Conservation (phyloP, 2,888 invertebrate genomes). For the Drosophila rellima region DNA sequence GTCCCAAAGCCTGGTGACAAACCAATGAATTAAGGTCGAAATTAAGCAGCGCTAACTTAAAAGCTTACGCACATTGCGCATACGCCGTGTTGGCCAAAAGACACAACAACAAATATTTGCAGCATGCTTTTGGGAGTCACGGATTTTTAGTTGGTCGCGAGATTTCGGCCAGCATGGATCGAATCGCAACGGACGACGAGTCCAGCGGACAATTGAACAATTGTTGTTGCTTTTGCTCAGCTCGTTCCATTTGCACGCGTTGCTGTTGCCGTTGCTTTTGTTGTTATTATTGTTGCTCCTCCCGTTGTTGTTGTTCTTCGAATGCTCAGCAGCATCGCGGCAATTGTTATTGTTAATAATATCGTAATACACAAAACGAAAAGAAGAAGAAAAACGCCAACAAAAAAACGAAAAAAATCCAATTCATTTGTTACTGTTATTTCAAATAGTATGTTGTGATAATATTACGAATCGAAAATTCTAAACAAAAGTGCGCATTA, state of each 20-base stretch:
- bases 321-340: constrained; percentile 37
- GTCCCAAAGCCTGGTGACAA: constrained; percentile 36
- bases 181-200: constrained; percentile 41
- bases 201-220: constrained; percentile 7
- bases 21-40: constrained; percentile 35
- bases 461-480: neutral
- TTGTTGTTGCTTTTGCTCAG: constrained; percentile 17
- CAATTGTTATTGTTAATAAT: constrained; percentile 37
- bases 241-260: constrained; percentile 17
- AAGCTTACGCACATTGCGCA: constrained; percentile 25
- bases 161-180: constrained; percentile 59
- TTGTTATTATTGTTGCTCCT: constrained; percentile 36
- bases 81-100: constrained; percentile 19
- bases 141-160: constrained; percentile 67
- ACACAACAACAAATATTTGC: constrained; percentile 27
- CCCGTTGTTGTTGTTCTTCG: constrained; percentile 29
- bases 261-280: constrained; percentile 34
- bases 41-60: neutral
- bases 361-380: no score
- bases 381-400: neutral
- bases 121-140: constrained; percentile 44
- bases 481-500: neutral
- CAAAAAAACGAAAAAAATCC: neutral
- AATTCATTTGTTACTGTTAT: constrained; percentile 6
- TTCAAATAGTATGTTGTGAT: neutral